Conservation (phyloP, 2,113 vertebrate genomes). For the Leuciscus idus region DNA sequence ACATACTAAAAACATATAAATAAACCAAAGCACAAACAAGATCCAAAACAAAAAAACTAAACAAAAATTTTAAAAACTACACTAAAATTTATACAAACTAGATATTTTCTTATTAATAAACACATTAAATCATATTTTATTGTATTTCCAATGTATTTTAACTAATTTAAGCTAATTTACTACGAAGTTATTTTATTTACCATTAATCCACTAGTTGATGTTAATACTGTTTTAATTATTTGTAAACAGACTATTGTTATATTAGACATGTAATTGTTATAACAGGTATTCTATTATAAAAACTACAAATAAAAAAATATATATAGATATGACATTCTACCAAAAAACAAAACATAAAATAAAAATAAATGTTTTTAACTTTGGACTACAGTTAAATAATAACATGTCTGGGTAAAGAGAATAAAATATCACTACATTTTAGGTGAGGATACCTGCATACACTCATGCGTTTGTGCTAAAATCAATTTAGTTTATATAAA, state of each 20-base stretch:
- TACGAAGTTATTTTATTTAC: background rate
- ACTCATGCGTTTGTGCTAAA: background rate
- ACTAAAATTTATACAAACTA: no score
- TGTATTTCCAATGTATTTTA: background rate
- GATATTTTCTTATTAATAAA: background rate
- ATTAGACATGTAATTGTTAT: no score
- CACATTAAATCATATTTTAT: background rate
- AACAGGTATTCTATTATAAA: no score
- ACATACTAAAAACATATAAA: no score
- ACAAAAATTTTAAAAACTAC: no score
- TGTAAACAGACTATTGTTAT: no score
- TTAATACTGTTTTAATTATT: no score
- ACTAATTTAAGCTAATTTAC: background rate
- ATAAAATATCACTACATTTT: background rate
- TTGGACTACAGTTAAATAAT: background rate
- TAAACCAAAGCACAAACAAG: no score
- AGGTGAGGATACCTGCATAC: background rate
- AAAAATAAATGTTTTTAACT: background rate
- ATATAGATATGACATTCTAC: background rate
- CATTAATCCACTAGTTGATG: background rate
- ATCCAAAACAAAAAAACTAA: no score
- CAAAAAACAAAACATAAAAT: background rate
- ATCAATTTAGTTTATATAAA: background rate
- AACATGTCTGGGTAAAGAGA: background rate
- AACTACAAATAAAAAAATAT: no score